Percentiles rank a stretch among this genome's conserved stretches.
These are phyloP conservation scores for Tachypleus tridentatus DNA, from an alignment of 1,140 invertebrate species.

Conservation along the genomic window DNA sequence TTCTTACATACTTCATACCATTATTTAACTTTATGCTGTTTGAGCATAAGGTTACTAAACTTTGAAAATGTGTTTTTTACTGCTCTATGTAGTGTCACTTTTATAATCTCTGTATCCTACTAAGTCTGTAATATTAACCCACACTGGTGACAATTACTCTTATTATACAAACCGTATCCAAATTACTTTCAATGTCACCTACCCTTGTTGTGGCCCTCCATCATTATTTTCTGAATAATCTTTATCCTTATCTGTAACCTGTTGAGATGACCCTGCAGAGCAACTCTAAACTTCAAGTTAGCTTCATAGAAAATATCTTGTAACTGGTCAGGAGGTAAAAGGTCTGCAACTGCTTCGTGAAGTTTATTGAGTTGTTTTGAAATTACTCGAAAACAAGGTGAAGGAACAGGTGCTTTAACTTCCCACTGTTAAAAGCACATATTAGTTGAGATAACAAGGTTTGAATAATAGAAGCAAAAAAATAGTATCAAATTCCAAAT, in stretches of 20 bases:
- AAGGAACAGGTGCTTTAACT: conserved; percentile 88
- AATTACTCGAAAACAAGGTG: conserved; percentile 78
- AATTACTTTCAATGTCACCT: conserved; percentile 23
- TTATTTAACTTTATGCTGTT: too few species aligned
- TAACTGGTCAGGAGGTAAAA: conserved; percentile 59
- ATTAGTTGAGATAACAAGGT: conserved; percentile 3
- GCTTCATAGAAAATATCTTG: conserved; percentile 66
- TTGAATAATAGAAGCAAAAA: conserved; percentile 48
- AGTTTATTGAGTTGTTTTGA: conserved; percentile 77
- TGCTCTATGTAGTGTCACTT: too few species aligned
- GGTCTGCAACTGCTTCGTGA: conserved; percentile 74
- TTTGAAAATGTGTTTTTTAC: too few species aligned
- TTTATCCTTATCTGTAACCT: conserved; percentile 81
- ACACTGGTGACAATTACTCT: too few species aligned
- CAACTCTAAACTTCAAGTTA: conserved; percentile 74
- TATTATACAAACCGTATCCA: too few species aligned
- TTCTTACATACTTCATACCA: too few species aligned
- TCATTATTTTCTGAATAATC: too few species aligned
- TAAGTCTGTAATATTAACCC: too few species aligned
- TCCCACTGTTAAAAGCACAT: conserved; percentile 52
- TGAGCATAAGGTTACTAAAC: too few species aligned
- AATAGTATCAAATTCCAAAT: conserved; percentile 73
- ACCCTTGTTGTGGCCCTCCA: conserved; percentile 90
- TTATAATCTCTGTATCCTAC: too few species aligned
- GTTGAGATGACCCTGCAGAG: conserved; percentile 64